Percentiles rank a stretch among this genome's conserved stretches.
Conservation (phyloP, 2,113 vertebrate genomes). For the Galemys pyrenaicus region DNA sequence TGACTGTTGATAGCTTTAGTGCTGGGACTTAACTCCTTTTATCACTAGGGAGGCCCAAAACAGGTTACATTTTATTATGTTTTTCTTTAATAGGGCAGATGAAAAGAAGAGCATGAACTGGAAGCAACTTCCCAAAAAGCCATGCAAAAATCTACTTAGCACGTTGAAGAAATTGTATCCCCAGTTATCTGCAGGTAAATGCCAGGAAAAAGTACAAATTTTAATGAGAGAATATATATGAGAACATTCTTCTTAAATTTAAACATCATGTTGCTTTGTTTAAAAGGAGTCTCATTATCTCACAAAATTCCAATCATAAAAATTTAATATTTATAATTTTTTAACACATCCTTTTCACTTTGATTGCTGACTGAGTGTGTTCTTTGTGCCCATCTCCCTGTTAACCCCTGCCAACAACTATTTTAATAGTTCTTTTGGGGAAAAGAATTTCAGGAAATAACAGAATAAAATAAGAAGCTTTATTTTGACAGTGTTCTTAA, state of each 20-base stretch:
- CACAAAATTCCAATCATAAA: conserved; percentile 3
- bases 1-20: too few species aligned
- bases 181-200: conserved; percentile 91
- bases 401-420: not conserved
- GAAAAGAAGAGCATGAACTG: conserved; percentile 95
- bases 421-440: not conserved
- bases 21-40: too few species aligned
- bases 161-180: conserved; percentile 91
- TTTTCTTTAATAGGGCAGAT: conserved; percentile 89
- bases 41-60: too few species aligned
- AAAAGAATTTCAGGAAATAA: not conserved
- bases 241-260: conserved; percentile 31
- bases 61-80: conserved; percentile 32
- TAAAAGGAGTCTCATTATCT: not conserved
- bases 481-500: conserved; percentile 7
- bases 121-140: conserved; percentile 99
- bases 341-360: not conserved
- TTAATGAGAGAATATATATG: not conserved
- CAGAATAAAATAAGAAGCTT: not conserved
- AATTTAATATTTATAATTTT: not conserved
- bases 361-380: not conserved
- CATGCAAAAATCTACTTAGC: conserved; percentile 92
- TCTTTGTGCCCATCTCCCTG: not conserved
- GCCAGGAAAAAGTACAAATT: not conserved
- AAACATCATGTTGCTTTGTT: not conserved